Percentiles rank a stretch among this genome's conserved stretches.
Evolutionary conservation across 2,113 vertebrate species (phyloP).

Genomic region (Cyanoliseus patagonus): DNA sequence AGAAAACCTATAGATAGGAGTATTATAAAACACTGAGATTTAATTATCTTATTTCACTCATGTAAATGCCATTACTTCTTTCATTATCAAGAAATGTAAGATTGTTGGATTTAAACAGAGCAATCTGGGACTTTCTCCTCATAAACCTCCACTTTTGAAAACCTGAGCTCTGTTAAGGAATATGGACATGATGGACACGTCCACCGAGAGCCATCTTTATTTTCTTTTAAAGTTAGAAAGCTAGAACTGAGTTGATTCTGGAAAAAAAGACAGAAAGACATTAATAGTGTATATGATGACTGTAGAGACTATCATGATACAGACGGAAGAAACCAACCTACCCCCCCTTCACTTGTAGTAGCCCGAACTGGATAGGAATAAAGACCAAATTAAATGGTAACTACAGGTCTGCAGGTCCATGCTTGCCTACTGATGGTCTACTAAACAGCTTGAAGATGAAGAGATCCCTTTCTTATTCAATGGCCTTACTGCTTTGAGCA

Average conservation of each 20-base stretch:
- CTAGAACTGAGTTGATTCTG: not conserved
- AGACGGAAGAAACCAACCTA: not conserved
- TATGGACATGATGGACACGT: not conserved
- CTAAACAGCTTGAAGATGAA: not conserved
- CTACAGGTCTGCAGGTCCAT: not conserved
- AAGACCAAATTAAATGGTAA: not conserved
- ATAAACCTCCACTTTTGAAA: not conserved
- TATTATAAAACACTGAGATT: not conserved
- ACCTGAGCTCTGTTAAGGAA: not conserved
- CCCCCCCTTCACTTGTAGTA: not conserved
- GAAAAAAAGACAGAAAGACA: not conserved
- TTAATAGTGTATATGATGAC: not conserved
- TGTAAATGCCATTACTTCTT: not conserved
- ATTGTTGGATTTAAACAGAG: not conserved
- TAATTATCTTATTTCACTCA: not conserved
- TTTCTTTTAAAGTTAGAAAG: not conserved
- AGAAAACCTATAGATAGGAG: not conserved
- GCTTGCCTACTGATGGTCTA: not conserved
- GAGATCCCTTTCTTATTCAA: not conserved
- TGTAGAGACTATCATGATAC: not conserved
- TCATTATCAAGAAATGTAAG: not conserved
- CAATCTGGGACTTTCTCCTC: not conserved
- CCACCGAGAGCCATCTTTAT: not conserved
- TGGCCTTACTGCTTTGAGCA: not conserved
- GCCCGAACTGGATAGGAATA: not conserved